Percentiles rank a stretch among this genome's conserved stretches.
Evolutionary conservation across 2,888 invertebrate species (phyloP).

Genomic region (Lasioglossum figueresi): DNA sequence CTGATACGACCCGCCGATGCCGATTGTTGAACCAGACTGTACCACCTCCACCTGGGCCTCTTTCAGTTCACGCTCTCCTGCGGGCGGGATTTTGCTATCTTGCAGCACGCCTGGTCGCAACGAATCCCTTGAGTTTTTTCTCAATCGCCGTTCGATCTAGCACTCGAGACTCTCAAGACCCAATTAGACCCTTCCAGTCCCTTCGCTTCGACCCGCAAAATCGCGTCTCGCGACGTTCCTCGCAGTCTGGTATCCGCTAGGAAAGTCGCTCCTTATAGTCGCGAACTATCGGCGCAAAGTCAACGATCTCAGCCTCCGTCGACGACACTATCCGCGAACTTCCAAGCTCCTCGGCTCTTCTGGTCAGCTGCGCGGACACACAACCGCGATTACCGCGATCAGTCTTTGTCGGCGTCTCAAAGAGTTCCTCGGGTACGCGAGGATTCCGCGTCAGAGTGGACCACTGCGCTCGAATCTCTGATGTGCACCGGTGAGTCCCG

Average conservation of each 20-base stretch:
- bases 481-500: constrained; percentile 50
- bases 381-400: constrained; percentile 27
- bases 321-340: neutral
- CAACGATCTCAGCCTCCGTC: neutral
- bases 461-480: neutral
- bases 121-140: constrained; percentile 6
- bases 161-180: neutral
- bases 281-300: neutral
- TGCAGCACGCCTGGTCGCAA: constrained; percentile 38
- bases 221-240: neutral
- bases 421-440: neutral
- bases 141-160: neutral
- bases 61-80: constrained; percentile 72
- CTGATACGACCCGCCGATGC: constrained; percentile 70
- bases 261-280: neutral
- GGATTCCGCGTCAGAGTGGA: neutral
- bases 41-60: constrained; percentile 72
- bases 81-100: constrained; percentile 80
- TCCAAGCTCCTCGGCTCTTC: neutral
- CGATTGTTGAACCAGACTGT: constrained; percentile 71
- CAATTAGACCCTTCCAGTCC: neutral
- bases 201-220: constrained; percentile 60
- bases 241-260: neutral
- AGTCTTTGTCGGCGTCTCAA: constrained; percentile 6
- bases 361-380: neutral